phyloP scores from a whole-genome alignment of 2,113 vertebrate species.

The Muscicapa adusta region DNA sequence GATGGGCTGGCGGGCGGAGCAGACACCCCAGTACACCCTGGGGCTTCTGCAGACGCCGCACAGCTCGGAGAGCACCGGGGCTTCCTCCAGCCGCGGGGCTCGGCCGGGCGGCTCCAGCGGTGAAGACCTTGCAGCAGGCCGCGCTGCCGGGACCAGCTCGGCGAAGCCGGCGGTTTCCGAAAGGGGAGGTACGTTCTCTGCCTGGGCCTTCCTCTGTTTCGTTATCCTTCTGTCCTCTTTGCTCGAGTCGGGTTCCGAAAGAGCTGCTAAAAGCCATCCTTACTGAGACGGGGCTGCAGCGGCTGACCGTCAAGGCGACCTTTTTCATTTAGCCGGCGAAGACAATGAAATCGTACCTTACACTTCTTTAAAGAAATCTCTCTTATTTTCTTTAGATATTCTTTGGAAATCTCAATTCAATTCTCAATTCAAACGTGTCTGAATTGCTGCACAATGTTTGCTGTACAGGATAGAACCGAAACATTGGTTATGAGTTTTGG shows the following conservation, averaged over 20 bases:
- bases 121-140: neutral
- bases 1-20: neutral
- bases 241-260: neutral
- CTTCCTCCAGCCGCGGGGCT: neutral
- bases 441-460: neutral
- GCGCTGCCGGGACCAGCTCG: neutral
- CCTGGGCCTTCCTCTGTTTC: rapidly evolving
- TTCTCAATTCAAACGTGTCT: neutral
- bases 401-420: no score
- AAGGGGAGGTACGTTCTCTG: neutral
- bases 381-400: neutral
- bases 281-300: neutral
- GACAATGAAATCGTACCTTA: neutral
- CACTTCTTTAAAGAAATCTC: neutral
- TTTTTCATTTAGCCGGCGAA: neutral
- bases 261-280: neutral
- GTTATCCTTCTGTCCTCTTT: rapidly evolving
- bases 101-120: neutral
- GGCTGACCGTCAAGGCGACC: rapidly evolving
- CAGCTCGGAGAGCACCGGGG: neutral
- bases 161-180: neutral
- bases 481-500: neutral
- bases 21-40: neutral
- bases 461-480: neutral
- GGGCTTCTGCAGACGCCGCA: slow-evolving; percentile 49